These are phyloP conservation scores for Epizoanthus illoricatus DNA, from an alignment of 92 coral and sea anemone species.

Conservation along the genomic window DNA sequence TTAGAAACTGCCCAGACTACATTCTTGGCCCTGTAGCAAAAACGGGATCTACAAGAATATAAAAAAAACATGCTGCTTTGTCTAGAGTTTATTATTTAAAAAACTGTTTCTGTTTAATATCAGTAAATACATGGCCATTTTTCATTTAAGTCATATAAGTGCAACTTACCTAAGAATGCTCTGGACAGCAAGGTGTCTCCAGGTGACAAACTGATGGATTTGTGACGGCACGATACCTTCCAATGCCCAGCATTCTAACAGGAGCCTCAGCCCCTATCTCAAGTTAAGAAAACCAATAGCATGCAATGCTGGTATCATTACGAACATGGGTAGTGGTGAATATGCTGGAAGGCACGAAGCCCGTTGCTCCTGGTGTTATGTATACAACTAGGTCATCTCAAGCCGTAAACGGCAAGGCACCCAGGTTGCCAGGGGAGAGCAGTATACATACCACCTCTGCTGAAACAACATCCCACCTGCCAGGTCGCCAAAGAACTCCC, in stretches of 20 bases:
- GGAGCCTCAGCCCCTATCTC: slow-evolving; percentile 38
- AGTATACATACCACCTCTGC: slow-evolving; percentile 17
- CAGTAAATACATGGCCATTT: too few relatives aligned
- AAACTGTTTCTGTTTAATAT: too few relatives aligned
- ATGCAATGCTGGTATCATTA: slow-evolving; percentile 32
- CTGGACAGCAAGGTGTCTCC: slow-evolving; percentile 21
- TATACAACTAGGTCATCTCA: slow-evolving; percentile 19
- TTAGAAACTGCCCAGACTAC: slow-evolving; percentile 2
- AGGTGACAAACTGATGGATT: slow-evolving; percentile 34
- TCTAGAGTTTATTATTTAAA: too few relatives aligned
- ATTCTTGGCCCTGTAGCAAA: slow-evolving; percentile 11
- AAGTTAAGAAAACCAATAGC: slow-evolving; percentile 29
- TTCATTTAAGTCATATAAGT: too few relatives aligned
- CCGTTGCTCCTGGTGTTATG: slow-evolving; percentile 40
- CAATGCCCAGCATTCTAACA: slow-evolving; percentile 22
- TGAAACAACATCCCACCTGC: slow-evolving; percentile 29
- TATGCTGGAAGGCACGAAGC: slow-evolving; percentile 6
- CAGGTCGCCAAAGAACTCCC: slow-evolving; percentile 34
- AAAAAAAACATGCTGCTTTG: neutral
- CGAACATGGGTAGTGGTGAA: slow-evolving; percentile 32
- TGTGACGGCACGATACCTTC: slow-evolving; percentile 36
- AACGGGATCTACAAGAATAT: neutral
- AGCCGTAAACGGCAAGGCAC: slow-evolving; percentile 2
- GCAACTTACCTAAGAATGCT: neutral
- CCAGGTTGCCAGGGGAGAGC: slow-evolving; percentile 17